These are phyloP conservation scores for Leucopsar rothschildi DNA, from an alignment of 2,113 vertebrate genomes.

Conservation along the genomic window DNA sequence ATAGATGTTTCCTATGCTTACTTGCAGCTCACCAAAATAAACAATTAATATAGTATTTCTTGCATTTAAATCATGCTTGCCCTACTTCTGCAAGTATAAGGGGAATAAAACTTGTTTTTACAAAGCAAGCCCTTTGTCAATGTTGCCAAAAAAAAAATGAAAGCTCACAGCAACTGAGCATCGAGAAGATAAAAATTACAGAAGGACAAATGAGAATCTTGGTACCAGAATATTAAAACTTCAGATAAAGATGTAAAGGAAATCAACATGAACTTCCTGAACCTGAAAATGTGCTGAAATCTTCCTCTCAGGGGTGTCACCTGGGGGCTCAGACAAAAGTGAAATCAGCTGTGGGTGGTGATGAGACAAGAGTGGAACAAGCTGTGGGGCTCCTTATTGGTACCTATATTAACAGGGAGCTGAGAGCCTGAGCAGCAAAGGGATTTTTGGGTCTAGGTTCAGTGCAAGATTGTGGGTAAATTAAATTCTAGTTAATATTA, in stretches of 20 bases:
- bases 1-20: slow-evolving; percentile 9
- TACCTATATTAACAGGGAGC: neutral
- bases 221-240: neutral
- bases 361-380: neutral
- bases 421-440: rapidly evolving
- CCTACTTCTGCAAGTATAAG: slow-evolving; percentile 55
- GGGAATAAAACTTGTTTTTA: slow-evolving; percentile 55
- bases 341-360: neutral
- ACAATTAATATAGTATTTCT: slow-evolving; percentile 43
- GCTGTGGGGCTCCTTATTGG: neutral
- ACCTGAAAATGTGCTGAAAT: neutral
- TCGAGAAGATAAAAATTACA: neutral
- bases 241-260: neutral
- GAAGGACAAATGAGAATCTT: neutral
- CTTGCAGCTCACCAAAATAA: slow-evolving; percentile 15
- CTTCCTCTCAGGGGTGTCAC: neutral
- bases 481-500: neutral
- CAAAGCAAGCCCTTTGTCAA: slow-evolving; percentile 11
- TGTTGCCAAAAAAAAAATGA: slow-evolving; percentile 47
- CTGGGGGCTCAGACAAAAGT: neutral
- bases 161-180: neutral
- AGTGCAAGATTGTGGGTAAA: rapidly evolving
- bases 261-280: neutral
- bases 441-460: rapidly evolving
- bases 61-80: slow-evolving; percentile 57